These are phyloP conservation scores for Gallinago undulata DNA, from an alignment of 2,113 vertebrate genomes.

Conservation along the genomic window DNA sequence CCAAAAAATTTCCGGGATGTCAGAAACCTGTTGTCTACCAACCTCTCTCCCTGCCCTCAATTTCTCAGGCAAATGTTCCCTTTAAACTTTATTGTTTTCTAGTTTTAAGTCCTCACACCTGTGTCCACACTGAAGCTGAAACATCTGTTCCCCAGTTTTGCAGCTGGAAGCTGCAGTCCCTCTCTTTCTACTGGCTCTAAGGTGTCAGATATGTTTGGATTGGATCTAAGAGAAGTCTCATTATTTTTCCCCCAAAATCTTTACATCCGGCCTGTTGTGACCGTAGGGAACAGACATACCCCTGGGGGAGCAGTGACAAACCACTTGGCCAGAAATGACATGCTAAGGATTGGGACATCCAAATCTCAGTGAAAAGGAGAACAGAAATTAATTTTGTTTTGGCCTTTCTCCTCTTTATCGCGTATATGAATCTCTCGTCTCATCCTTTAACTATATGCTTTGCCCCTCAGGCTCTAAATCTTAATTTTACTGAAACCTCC, in stretches of 20 bases:
- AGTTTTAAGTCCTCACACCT: background rate
- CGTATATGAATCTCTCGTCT: background rate
- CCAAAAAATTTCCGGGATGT: background rate
- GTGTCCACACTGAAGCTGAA: background rate
- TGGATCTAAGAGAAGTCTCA: background rate
- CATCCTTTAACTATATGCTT: background rate
- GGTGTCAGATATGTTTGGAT: background rate
- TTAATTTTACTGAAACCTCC: background rate
- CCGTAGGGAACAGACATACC: background rate
- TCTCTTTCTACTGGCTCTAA: background rate
- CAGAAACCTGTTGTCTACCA: background rate
- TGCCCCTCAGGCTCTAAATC: background rate
- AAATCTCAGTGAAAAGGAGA: background rate
- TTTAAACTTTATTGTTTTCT: background rate
- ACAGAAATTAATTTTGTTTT: background rate
- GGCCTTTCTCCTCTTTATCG: background rate
- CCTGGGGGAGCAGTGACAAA: background rate
- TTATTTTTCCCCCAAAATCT: background rate
- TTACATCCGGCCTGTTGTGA: background rate
- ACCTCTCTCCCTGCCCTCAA: no score
- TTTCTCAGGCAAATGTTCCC: background rate
- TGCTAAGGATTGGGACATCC: background rate
- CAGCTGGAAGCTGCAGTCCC: background rate
- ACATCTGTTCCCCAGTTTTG: background rate
- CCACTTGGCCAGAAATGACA: background rate